These are phyloP conservation scores for Peromyscus leucopus DNA, from an alignment of 2,113 vertebrate species.

Conservation along the genomic window DNA sequence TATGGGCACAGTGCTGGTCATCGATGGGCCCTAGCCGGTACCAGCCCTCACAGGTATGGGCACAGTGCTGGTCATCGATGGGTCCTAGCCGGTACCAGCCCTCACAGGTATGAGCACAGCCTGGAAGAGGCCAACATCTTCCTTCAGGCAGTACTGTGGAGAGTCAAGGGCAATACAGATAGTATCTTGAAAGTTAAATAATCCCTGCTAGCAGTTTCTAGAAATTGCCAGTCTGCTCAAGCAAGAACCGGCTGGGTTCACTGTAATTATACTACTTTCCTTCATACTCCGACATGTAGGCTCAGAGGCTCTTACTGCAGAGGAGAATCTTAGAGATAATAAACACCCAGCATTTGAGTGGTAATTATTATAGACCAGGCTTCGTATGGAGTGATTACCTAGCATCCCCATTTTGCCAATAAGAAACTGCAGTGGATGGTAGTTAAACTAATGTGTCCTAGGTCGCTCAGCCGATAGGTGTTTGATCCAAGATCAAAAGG, in stretches of 20 bases:
- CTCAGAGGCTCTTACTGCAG: background rate
- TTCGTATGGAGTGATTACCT: background rate
- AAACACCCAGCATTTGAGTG: background rate
- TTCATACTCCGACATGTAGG: background rate
- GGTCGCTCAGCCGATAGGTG: background rate
- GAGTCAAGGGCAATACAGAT: background rate
- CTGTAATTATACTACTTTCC: background rate
- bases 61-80: fast-evolving
- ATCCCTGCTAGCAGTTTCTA: background rate
- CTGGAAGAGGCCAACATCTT: background rate
- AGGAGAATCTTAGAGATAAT: background rate
- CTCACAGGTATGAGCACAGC: too few species aligned
- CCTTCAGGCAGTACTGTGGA: background rate
- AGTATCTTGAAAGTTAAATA: background rate
- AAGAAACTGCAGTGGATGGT: background rate
- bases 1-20: too few species aligned
- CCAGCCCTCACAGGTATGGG: too few species aligned
- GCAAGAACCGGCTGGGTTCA: background rate
- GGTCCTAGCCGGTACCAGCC: too few species aligned
- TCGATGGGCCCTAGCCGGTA: background rate
- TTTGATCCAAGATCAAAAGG: background rate
- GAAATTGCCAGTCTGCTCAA: background rate
- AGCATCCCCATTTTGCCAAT: background rate
- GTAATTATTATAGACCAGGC: background rate
- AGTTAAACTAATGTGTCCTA: background rate